A percentile compares a stretch with the other conserved stretches of the same genome.
Evolutionary conservation across 1,140 invertebrate species (phyloP).

Genomic region (Habropoda laboriosa): DNA sequence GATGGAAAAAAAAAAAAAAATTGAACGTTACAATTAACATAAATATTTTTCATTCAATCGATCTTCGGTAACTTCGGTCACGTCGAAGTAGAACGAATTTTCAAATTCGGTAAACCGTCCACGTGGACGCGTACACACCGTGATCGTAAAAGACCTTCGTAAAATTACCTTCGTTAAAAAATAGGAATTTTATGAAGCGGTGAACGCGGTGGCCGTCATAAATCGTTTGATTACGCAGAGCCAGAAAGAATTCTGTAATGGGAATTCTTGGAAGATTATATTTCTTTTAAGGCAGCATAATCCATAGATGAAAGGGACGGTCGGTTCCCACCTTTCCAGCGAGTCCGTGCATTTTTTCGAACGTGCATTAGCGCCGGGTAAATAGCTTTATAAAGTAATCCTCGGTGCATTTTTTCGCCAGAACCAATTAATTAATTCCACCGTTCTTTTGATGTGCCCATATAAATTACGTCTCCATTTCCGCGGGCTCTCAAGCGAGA

Average conservation of each 20-base stretch:
- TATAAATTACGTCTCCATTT: constrained; percentile 55
- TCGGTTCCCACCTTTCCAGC: neutral
- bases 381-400: constrained; percentile 26
- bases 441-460: constrained; percentile 50
- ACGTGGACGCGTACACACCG: too few relatives aligned
- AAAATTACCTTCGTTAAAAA: constrained; percentile 19
- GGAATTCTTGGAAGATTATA: neutral
- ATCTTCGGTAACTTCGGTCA: neutral
- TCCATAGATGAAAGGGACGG: neutral
- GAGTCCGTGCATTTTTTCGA: constrained; percentile 8
- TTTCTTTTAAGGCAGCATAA: neutral
- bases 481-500: constrained; percentile 21
- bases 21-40: too few relatives aligned
- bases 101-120: neutral
- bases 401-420: constrained; percentile 3
- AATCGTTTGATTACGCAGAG: constrained; percentile 13
- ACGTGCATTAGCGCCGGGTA: neutral
- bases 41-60: too few relatives aligned
- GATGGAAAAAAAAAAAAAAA: too few relatives aligned
- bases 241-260: neutral
- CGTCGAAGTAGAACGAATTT: neutral
- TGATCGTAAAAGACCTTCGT: neutral
- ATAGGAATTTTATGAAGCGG: constrained; percentile 2
- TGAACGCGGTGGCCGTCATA: neutral
- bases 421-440: constrained; percentile 51